Percentiles rank a stretch among this genome's conserved stretches.
phyloP scores from a whole-genome alignment of 2,888 invertebrate species.

The Aricia artaxerxes region DNA sequence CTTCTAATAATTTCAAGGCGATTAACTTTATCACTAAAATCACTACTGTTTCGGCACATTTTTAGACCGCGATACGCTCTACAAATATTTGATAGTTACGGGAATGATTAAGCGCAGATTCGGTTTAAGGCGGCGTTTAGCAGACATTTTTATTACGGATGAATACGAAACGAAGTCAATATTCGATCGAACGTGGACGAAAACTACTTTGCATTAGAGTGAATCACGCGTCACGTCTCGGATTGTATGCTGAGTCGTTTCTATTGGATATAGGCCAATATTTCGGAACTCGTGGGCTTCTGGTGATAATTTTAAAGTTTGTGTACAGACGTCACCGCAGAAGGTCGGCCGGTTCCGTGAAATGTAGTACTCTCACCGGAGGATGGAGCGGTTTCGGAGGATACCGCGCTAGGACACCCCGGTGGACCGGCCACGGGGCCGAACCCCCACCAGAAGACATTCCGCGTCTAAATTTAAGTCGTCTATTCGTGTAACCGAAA shows the following conservation, averaged over 20 bases:
- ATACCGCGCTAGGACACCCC: slow-evolving; percentile 78
- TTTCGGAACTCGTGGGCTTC: slow-evolving; percentile 65
- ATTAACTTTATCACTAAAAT: slow-evolving; percentile 57
- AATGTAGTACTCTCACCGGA: slow-evolving; percentile 69
- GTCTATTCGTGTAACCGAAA: slow-evolving; percentile 75
- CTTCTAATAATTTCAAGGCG: slow-evolving; percentile 45
- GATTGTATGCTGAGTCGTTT: slow-evolving; percentile 64
- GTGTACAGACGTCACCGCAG: slow-evolving; percentile 65
- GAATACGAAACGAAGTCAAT: slow-evolving; percentile 47
- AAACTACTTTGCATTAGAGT: slow-evolving; percentile 67
- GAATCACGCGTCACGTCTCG: slow-evolving; percentile 65
- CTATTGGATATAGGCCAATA: slow-evolving; percentile 78
- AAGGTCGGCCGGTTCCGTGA: slow-evolving; percentile 55
- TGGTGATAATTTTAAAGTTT: slow-evolving; percentile 68
- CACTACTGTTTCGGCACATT: slow-evolving; percentile 51
- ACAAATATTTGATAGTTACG: slow-evolving; percentile 72
- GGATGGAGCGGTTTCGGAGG: slow-evolving; percentile 64
- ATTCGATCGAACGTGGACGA: slow-evolving; percentile 59
- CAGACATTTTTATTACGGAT: slow-evolving; percentile 55
- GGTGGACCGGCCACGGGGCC: slow-evolving; percentile 88
- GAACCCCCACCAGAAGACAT: slow-evolving; percentile 80
- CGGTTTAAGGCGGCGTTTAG: slow-evolving; percentile 68
- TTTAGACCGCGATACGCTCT: slow-evolving; percentile 60
- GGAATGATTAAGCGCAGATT: slow-evolving; percentile 72
- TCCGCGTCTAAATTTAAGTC: slow-evolving; percentile 73